A percentile compares a stretch with the other conserved stretches of the same genome.
These are phyloP conservation scores for Bostrychus sinensis DNA, from an alignment of 2,113 vertebrate genomes.

Conservation along the genomic window DNA sequence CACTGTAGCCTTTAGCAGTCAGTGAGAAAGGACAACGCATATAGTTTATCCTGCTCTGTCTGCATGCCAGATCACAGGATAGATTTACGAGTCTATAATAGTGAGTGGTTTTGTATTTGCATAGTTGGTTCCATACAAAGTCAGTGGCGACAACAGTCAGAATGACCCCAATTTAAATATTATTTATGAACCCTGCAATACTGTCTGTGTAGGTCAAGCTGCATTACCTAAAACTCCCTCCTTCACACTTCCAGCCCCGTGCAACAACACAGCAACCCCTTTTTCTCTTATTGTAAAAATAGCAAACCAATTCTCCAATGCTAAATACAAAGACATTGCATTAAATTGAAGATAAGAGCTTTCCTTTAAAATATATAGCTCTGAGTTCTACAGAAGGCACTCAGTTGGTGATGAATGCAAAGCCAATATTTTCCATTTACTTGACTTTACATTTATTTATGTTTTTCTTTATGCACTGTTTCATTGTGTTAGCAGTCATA, in stretches of 20 bases:
- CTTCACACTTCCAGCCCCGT: neutral
- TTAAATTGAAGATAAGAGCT: neutral
- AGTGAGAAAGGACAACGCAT: neutral
- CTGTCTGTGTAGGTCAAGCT: neutral
- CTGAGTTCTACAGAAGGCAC: too few relatives aligned
- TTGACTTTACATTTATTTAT: too few relatives aligned
- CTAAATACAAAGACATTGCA: neutral
- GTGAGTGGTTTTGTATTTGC: conserved; percentile 4
- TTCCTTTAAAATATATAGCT: too few relatives aligned
- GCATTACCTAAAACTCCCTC: neutral
- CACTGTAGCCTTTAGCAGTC: neutral
- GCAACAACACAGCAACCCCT: neutral
- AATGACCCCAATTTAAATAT: neutral
- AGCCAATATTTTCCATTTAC: too few relatives aligned
- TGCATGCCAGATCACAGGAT: conserved; percentile 1
- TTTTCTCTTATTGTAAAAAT: neutral
- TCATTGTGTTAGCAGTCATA: too few relatives aligned
- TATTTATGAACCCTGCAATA: neutral
- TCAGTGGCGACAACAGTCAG: neutral
- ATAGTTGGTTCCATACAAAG: neutral
- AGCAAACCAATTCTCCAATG: neutral
- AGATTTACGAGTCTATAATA: neutral
- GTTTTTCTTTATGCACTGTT: too few relatives aligned
- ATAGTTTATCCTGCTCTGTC: conserved; percentile 4
- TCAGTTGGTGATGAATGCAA: too few relatives aligned